Evolutionary conservation across 2,888 invertebrate species (phyloP), one percentile per base, ranked within the genome.

Genomic region (Anodontia alba): DNA sequence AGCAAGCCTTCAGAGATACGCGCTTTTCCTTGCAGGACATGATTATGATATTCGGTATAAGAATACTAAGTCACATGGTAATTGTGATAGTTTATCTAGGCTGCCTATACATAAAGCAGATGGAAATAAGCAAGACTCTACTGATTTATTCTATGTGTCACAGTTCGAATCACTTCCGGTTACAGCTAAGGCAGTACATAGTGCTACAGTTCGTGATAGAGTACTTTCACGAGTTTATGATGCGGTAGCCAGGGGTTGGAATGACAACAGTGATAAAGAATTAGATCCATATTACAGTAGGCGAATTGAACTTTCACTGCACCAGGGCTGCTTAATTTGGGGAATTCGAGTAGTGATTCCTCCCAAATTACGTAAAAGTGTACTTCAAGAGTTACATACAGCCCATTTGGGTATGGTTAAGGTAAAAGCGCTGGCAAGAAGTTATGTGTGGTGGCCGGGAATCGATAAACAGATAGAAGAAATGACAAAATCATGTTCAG

Each of bases 381-480:
- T 92, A 1, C 76, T 93, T n/a, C 72, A 82, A 17, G 82, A 87
- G 72, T 76, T 93, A 0, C 92, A 92, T 80, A 68, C 78, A 23
- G 76, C 79, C 31, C 93, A 93, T 78, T 86, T 89, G 10, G 92
- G 92, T 0, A 87, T 89, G 20, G 81, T 80, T 0, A 81, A n/a
- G n/a, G n/a, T n/a, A n/a, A n/a, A n/a, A n/a, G n/a, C n/a, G n/a
- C n/a, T n/a, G n/a, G n/a, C n/a, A 90, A 29, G 92, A 26, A 81
- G 83, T 43, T 80, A 84, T 72, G 91, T 91, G 33, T 93, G 88
- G 83, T 92, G 92, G 92, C 76, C 81, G 26, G 76, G 79, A 8
- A 77, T 89, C 12, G 86, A 89, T 54, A 26, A 46, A 15, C 83
- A 86, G 36, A 71, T 89, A 8, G 88, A 88, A 31, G 83, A 89